Evolutionary conservation across 2,797 vertebrate genomes (phyloP).

Genomic region (Tolypeutes matacus): DNA sequence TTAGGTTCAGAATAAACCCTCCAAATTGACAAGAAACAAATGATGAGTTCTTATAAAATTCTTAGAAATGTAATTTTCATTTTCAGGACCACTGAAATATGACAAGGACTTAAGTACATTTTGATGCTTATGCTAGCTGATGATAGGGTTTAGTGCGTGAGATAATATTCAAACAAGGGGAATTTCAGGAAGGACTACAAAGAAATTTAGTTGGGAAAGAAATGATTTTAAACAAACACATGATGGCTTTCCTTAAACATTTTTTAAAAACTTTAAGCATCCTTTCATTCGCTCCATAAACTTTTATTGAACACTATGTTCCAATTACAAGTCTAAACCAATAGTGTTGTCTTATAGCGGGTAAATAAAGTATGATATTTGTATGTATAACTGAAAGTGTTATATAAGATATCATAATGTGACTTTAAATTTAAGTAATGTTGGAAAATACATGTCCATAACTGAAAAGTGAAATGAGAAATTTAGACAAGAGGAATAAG

Average conservation of each 20-base stretch:
- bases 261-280: background rate
- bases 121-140: background rate
- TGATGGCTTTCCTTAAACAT: background rate
- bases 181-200: background rate
- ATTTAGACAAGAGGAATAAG: background rate
- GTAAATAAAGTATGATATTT: background rate
- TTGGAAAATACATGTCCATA: background rate
- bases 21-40: background rate
- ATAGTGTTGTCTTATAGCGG: background rate
- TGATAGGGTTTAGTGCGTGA: background rate
- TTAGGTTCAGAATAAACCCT: background rate
- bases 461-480: background rate
- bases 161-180: background rate
- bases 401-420: background rate
- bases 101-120: background rate
- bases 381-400: background rate
- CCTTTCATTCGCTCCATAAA: background rate
- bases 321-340: background rate
- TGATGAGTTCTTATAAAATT: background rate
- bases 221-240: background rate
- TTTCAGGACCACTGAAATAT: background rate
- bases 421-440: background rate
- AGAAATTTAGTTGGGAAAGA: background rate
- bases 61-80: background rate
- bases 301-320: background rate